phyloP scores from a whole-genome alignment of 1,140 invertebrate species.

The Hylyphantes graminicola region DNA sequence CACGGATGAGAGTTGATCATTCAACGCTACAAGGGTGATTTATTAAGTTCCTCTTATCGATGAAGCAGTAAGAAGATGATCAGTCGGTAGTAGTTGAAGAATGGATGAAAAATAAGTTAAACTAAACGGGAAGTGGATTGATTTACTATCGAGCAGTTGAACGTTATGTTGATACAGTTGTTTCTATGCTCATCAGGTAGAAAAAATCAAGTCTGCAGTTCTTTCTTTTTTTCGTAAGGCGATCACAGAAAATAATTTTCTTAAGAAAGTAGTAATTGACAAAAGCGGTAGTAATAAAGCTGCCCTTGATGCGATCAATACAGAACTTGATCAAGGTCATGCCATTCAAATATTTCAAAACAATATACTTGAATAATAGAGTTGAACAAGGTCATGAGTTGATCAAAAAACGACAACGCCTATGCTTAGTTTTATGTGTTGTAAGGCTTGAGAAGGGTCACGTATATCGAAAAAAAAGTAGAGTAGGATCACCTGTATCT shows the following conservation, averaged over 20 bases:
- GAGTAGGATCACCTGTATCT: too few relatives aligned
- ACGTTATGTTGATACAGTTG: constrained; percentile 15
- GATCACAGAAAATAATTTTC: constrained; percentile 4
- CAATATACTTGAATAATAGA: too few relatives aligned
- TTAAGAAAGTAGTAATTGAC: constrained; percentile 19
- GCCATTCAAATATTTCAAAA: too few relatives aligned
- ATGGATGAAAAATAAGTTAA: constrained; percentile 4
- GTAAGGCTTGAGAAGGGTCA: too few relatives aligned
- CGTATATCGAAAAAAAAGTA: too few relatives aligned
- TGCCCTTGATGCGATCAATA: too few relatives aligned
- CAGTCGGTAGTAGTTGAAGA: not conserved
- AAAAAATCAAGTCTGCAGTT: not conserved
- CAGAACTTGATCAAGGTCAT: too few relatives aligned
- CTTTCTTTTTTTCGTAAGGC: constrained; percentile 24
- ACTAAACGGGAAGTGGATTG: not conserved
- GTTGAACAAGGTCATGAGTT: too few relatives aligned
- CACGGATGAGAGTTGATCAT: not conserved
- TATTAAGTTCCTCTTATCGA: constrained; percentile 5
- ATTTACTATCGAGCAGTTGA: constrained; percentile 20
- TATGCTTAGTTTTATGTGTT: too few relatives aligned
- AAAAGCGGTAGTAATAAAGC: constrained; percentile 17
- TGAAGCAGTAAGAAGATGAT: constrained; percentile 4
- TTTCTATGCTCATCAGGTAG: not conserved
- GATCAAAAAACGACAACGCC: too few relatives aligned
- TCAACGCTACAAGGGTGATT: not conserved